Evolutionary conservation across 2,797 vertebrate species (phyloP), one percentile per base, ranked within the genome.

Genomic region (Scolopax rusticola): DNA sequence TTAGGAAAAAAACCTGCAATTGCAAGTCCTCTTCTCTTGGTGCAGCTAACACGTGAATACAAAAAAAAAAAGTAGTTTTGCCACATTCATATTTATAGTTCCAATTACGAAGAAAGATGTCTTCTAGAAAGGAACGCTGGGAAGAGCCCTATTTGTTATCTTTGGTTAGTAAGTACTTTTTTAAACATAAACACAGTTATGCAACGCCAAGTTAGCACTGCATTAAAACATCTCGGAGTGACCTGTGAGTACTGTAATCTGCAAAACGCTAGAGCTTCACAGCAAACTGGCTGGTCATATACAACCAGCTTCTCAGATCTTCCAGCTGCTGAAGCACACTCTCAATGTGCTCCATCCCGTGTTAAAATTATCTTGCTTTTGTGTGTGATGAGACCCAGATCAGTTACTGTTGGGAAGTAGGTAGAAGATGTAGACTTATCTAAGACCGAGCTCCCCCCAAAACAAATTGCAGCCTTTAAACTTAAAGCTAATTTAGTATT

Each of bases 71-170:
- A 83, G 19, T n/a, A 50, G 27, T 36, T 85, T 59, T 82, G 53
- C 53, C 2, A 1, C 87, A 88, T 95, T 81, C 85, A 90, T 95
- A 97, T 95, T 97, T 93, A 95, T 81, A 94, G 85, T 43, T 71
- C 79, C 73, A 95, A 93, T 93, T 95, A 95, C 56, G 50, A 94
- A 91, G 90, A 94, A 88, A 80, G 59, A 93, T 84, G 80, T 19
- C 69, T 89, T 64, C 80, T 86, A 84, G 60, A 65, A 57, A 9
- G 60, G 85, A 93, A 91, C 73, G 80, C 65, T 81, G 90, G 89
- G 73, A 90, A 91, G 20, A 90, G 77, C 23, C 53, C 38, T 9
- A 71, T 91, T 97, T 86, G 54, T 91, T 91, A 86, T 47, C 47
- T 76, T 45, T 68, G 38, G 32, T 54, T 91, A 97, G 54, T 75